Evolutionary conservation across 1,140 invertebrate species (phyloP).

Genomic region (Zaprionus ghesquierei): DNA sequence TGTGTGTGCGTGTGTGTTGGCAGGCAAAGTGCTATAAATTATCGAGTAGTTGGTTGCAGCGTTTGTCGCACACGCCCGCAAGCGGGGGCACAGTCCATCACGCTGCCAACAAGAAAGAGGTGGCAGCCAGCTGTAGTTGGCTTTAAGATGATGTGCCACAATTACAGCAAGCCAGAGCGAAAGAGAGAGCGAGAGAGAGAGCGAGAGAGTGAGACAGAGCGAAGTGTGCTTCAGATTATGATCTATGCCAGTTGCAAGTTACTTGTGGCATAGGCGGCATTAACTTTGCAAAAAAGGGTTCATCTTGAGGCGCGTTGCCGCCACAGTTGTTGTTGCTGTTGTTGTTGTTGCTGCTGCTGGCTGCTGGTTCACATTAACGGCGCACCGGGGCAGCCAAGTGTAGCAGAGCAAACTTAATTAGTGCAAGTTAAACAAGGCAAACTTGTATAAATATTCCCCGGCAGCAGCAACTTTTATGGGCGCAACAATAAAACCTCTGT

Average conservation of each 20-base stretch:
- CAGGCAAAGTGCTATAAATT: slow-evolving; percentile 75
- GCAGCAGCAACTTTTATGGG: slow-evolving; percentile 62
- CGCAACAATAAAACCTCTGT: slow-evolving; percentile 65
- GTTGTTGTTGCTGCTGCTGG: slow-evolving; percentile 9
- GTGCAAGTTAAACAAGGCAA: slow-evolving; percentile 76
- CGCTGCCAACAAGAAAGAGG: slow-evolving; percentile 41
- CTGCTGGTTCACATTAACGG: slow-evolving; percentile 36
- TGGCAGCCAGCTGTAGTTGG: slow-evolving; percentile 19
- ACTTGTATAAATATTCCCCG: slow-evolving; percentile 72
- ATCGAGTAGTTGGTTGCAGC: slow-evolving; percentile 69
- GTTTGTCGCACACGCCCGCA: background rate
- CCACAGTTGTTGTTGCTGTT: slow-evolving; percentile 3
- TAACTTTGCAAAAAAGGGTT: slow-evolving; percentile 21
- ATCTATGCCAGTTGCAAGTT: slow-evolving; percentile 34
- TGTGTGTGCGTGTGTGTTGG: slow-evolving; percentile 36
- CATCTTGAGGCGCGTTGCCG: background rate
- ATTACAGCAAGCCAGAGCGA: slow-evolving; percentile 4
- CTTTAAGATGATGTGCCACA: slow-evolving; percentile 17
- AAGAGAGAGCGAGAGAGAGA: background rate
- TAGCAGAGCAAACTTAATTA: slow-evolving; percentile 75
- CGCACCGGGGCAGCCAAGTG: slow-evolving; percentile 61
- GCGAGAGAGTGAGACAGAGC: background rate
- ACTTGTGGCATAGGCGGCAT: slow-evolving; percentile 28
- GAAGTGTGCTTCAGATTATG: background rate
- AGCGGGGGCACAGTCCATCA: slow-evolving; percentile 33